Conservation (phyloP, 2,888 invertebrate species). For the Cerceris ruficornis region DNA sequence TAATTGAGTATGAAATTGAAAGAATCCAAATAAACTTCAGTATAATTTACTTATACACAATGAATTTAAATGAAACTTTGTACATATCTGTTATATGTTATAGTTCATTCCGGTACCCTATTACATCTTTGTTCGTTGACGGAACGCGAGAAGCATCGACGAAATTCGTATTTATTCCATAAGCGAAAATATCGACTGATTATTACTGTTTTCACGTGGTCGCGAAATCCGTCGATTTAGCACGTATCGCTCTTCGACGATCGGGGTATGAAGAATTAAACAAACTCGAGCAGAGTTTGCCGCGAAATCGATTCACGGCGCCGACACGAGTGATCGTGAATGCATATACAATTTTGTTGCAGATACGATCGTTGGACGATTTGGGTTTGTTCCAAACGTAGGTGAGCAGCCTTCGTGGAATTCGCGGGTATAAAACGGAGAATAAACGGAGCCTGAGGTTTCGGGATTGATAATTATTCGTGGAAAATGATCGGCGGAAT, state of each 20-base stretch:
- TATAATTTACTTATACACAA: too few species aligned
- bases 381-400: constrained; percentile 56
- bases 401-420: constrained; percentile 62
- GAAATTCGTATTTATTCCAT: constrained; percentile 3
- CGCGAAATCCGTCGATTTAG: neutral
- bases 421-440: constrained; percentile 19
- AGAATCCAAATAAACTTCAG: too few species aligned
- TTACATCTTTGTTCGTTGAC: constrained; percentile 32
- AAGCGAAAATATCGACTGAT: neutral
- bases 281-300: neutral
- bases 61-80: too few species aligned
- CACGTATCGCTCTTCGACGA: neutral
- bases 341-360: neutral
- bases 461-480: constrained; percentile 49
- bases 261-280: neutral
- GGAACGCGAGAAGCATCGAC: constrained; percentile 1
- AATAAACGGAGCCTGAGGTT: constrained; percentile 11
- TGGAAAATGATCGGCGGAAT: constrained; percentile 15
- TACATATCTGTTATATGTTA: too few species aligned
- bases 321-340: neutral
- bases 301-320: too few species aligned
- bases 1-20: too few species aligned
- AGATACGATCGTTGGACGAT: neutral
- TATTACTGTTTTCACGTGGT: too few species aligned
- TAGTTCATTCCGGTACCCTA: constrained; percentile 30